Percentiles rank a stretch among this genome's conserved stretches.
Conservation (phyloP, 2,113 vertebrate genomes). For the Tachysurus fulvidraco region DNA sequence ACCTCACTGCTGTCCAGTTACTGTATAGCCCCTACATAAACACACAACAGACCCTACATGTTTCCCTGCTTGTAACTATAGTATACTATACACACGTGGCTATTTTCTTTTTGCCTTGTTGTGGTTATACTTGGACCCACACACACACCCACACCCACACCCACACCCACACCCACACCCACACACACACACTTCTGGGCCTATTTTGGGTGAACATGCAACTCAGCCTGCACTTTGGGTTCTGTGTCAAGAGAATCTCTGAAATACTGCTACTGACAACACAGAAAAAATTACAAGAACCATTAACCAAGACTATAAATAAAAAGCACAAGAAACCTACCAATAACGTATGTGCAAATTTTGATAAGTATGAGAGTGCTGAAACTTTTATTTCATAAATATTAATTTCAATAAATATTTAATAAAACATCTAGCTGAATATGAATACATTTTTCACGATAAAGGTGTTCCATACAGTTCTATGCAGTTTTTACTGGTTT, state of each 20-base stretch:
- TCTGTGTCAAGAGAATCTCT: conserved; percentile 13
- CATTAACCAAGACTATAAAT: no score
- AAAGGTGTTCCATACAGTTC: no score
- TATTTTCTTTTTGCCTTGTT: conserved; percentile 2
- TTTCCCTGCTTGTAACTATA: not conserved
- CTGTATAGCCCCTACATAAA: conserved; percentile 11
- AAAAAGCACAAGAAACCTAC: no score
- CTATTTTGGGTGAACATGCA: conserved; percentile 74
- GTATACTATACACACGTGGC: not conserved
- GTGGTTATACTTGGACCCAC: not conserved
- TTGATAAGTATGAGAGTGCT: no score
- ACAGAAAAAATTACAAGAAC: no score
- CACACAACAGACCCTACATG: conserved; percentile 41
- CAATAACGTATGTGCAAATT: no score
- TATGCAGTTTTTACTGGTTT: no score
- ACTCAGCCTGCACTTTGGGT: conserved; percentile 62
- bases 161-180: not conserved
- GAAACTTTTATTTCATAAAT: no score
- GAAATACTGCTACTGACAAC: not conserved
- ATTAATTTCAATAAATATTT: no score
- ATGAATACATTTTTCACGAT: no score
- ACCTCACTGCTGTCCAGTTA: not conserved
- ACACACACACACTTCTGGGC: conserved; percentile 47
- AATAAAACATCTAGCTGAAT: no score
- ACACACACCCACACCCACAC: conserved; percentile 9